Evolutionary conservation across 2,113 vertebrate species (phyloP).

Genomic region (Telmatochromis sp.): DNA sequence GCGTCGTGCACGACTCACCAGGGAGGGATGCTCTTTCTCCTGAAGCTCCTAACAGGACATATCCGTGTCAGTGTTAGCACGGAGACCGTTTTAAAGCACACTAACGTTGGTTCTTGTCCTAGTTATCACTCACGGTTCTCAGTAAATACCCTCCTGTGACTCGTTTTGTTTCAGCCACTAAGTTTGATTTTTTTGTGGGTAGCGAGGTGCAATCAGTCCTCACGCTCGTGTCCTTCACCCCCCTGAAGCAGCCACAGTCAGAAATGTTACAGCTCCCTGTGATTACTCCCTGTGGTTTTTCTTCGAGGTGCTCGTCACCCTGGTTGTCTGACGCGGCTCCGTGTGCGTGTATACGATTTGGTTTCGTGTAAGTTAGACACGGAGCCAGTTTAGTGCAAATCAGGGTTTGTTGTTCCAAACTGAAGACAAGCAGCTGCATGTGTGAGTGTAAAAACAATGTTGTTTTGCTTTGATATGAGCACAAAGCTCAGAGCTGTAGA

Average conservation of each 20-base stretch:
- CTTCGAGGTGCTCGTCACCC: neutral
- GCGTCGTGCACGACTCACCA: neutral
- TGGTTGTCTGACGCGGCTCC: neutral
- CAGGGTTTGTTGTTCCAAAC: neutral
- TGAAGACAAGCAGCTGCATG: neutral
- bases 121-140: neutral
- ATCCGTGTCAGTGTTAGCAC: neutral
- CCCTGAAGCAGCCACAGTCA: neutral
- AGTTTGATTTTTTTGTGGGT: neutral
- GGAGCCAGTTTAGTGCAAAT: neutral
- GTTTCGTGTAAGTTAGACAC: neutral
- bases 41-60: neutral
- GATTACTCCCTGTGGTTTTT: neutral
- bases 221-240: neutral
- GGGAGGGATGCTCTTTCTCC: neutral
- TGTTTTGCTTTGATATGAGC: neutral
- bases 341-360: neutral
- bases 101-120: neutral
- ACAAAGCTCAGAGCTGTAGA: neutral
- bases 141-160: neutral
- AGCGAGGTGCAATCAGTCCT: neutral
- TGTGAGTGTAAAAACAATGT: neutral
- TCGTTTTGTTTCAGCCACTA: neutral
- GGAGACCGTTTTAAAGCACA: neutral
- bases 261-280: neutral